Conservation (phyloP, 2,888 invertebrate genomes). For the Spilarctia lutea region DNA sequence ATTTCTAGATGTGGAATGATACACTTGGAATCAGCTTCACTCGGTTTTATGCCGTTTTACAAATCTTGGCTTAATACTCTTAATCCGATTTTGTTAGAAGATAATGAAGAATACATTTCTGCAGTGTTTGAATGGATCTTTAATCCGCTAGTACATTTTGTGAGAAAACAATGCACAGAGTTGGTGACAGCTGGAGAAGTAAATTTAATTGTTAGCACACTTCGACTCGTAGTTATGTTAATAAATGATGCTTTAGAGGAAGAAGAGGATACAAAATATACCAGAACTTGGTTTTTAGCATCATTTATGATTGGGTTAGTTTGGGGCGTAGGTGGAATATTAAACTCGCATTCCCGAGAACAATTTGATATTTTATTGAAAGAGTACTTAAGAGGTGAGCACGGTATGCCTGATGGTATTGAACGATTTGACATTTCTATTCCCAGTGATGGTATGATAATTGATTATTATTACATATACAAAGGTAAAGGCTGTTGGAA, state of each 20-base stretch:
- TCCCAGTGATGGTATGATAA: constrained; percentile 92
- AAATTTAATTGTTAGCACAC: constrained; percentile 90
- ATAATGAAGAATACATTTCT: constrained; percentile 87
- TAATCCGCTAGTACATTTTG: constrained; percentile 91
- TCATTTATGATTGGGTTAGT: constrained; percentile 91
- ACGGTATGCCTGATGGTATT: constrained; percentile 77
- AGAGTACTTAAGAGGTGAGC: constrained; percentile 80
- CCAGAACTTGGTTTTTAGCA: constrained; percentile 91
- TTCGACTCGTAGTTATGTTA: constrained; percentile 91
- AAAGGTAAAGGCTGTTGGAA: constrained; percentile 96
- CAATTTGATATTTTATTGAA: constrained; percentile 89
- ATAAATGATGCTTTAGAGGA: constrained; percentile 90
- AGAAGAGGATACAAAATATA: constrained; percentile 90
- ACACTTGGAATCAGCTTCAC: constrained; percentile 93
- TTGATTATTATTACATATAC: constrained; percentile 93
- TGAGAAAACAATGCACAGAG: constrained; percentile 89
- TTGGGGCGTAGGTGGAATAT: constrained; percentile 95
- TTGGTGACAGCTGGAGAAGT: constrained; percentile 90
- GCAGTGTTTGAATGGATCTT: constrained; percentile 92
- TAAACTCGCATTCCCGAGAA: constrained; percentile 91
- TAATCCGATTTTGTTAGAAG: constrained; percentile 88
- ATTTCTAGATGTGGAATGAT: constrained; percentile 97
- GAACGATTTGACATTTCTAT: constrained; percentile 91
- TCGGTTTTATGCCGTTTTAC: constrained; percentile 94
- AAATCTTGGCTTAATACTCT: constrained; percentile 92